These are phyloP conservation scores for Eupithecia tripunctaria DNA, from an alignment of 2,888 invertebrate species.

Conservation along the genomic window DNA sequence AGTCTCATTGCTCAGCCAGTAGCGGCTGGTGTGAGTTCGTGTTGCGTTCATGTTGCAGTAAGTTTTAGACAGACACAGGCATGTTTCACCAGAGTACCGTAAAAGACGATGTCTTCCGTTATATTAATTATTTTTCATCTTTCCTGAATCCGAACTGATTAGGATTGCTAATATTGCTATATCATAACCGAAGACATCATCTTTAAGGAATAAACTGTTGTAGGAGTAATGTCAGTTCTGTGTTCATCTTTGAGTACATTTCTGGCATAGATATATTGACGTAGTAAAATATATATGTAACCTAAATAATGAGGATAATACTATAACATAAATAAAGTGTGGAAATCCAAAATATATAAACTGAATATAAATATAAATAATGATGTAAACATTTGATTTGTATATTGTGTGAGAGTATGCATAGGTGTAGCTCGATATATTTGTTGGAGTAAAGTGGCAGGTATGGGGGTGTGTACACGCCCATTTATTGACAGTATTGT, in stretches of 20 bases:
- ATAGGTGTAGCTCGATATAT: slow-evolving; percentile 82
- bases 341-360: slow-evolving; percentile 27
- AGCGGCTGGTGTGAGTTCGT: slow-evolving; percentile 40
- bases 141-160: not conserved
- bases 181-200: slow-evolving; percentile 55
- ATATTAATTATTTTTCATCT: not conserved
- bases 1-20: slow-evolving; percentile 33
- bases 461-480: slow-evolving; percentile 79
- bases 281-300: slow-evolving; percentile 31
- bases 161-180: not conserved
- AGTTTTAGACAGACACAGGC: slow-evolving; percentile 29
- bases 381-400: slow-evolving; percentile 59
- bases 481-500: slow-evolving; percentile 81
- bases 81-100: slow-evolving; percentile 49
- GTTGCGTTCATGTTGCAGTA: slow-evolving; percentile 47
- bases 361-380: slow-evolving; percentile 45
- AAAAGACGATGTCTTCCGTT: slow-evolving; percentile 45
- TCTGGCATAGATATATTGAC: slow-evolving; percentile 47
- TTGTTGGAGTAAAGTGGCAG: slow-evolving; percentile 81
- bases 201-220: slow-evolving; percentile 65
- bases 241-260: slow-evolving; percentile 55
- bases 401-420: slow-evolving; percentile 81
- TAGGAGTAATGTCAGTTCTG: slow-evolving; percentile 66
- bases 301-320: slow-evolving; percentile 28
- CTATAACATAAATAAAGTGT: slow-evolving; percentile 24